Base-by-base conservation (phyloP, 2,797 vertebrate genomes). In the Xenopus petersii region DNA sequence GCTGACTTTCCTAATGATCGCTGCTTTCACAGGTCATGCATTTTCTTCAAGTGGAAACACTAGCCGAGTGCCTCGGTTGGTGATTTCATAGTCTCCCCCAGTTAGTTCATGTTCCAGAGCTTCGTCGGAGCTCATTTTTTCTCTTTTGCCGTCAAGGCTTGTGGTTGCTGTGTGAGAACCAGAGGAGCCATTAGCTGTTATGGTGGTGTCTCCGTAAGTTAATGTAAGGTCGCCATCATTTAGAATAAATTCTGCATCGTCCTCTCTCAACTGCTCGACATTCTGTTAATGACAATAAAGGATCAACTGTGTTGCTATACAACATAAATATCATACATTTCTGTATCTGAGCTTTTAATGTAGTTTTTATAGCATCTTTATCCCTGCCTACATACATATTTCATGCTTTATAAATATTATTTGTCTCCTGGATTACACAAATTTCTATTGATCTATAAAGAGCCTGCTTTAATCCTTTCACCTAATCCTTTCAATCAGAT, bases 41-140 rank as follows among this genome's bases (percentile, higher is more conserved):
- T 95, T 92, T 82, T 98, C 96, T 85, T 97, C 94, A 59, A 97
- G 90, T 81, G 97, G 96, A 88, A 99, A 98, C 72, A 98, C 96
- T 64, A 99, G 90, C 55, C 94, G 93, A 0, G 97, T 98, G 54
- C 97, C 96, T 13, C 96, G 91, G 86, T 88, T 97, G 70, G 96
- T 91, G 80, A 95, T 80, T 83, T 96, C 96, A 80, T 94, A 94
- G 74, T 96, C 95, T 10, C 91, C 92, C 66, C 89, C 89, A 90
- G 95, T 96, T 84, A 95, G 90, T 87, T 97, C 96, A 17, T 71
- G 88, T 86, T 98, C 96, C 83, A 98, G 88, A 0, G 93, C 94
- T 82, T 97, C 96, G 86, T 98, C 95, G 0, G 95, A 96, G 21
- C 86, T 93, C 83, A 93, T 95, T 88, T 91, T 84, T 81, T 83